Conservation (phyloP, 2,888 invertebrate species). For the Rhynchonema sp. region DNA sequence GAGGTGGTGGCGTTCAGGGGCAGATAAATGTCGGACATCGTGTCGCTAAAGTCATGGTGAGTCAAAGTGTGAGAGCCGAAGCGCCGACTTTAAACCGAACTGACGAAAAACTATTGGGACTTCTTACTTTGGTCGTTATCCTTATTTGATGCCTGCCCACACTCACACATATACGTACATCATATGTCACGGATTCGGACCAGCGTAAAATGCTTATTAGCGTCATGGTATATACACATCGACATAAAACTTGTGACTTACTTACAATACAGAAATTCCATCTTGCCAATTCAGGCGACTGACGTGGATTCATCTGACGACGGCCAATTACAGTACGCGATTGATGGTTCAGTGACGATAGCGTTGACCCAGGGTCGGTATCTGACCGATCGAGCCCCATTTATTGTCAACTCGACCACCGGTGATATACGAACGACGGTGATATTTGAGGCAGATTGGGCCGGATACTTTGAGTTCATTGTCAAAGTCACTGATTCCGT, state of each 20-base stretch:
- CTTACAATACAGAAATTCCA: too few relatives aligned
- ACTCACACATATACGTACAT: too few relatives aligned
- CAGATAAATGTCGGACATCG: conserved; percentile 25
- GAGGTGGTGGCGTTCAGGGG: conserved; percentile 28
- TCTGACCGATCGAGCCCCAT: conserved; percentile 37
- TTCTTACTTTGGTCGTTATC: background rate
- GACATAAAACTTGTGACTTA: too few relatives aligned
- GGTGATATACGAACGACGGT: conserved; percentile 71
- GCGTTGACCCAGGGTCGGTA: conserved; percentile 53
- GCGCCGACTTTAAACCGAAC: too few relatives aligned
- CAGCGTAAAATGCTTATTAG: too few relatives aligned
- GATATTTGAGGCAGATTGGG: conserved; percentile 87
- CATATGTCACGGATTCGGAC: too few relatives aligned
- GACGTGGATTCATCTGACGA: conserved; percentile 2
- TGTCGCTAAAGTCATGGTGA: conserved; percentile 13
- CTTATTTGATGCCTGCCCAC: background rate
- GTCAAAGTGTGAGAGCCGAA: background rate
- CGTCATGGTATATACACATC: too few relatives aligned
- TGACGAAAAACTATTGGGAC: background rate
- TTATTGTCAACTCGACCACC: conserved; percentile 57
- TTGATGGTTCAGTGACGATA: conserved; percentile 48
- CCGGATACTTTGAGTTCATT: conserved; percentile 82
- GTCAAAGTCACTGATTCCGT: conserved; percentile 65
- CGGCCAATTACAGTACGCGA: background rate
- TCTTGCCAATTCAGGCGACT: conserved; percentile 4